phyloP scores from a whole-genome alignment of 1,140 invertebrate species.

The Penaeus indicus region DNA sequence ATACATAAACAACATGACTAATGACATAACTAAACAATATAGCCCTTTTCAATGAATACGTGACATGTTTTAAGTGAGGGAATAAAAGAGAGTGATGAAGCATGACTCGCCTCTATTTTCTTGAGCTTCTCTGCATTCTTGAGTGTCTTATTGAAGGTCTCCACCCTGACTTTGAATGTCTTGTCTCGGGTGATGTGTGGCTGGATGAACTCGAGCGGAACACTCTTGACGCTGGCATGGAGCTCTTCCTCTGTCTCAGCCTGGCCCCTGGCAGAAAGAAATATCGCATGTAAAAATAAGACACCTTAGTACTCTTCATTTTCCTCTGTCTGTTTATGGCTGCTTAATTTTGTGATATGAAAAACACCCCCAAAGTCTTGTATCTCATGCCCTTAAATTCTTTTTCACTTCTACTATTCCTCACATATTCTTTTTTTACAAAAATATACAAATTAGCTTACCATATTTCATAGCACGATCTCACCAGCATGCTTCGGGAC shows the following conservation, averaged over 20 bases:
- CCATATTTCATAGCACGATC: slow-evolving; percentile 63
- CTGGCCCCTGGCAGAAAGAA: slow-evolving; percentile 44
- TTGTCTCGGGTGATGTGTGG: slow-evolving; percentile 48
- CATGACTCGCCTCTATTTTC: slow-evolving; percentile 53
- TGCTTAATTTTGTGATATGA: no score
- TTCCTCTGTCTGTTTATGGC: no score
- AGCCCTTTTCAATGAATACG: no score
- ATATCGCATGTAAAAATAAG: no score
- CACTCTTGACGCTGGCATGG: slow-evolving; percentile 44
- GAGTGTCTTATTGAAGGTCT: slow-evolving; percentile 55
- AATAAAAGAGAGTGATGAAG: no score
- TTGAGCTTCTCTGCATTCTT: slow-evolving; percentile 46
- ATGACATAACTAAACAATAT: neutral
- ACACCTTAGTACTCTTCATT: no score
- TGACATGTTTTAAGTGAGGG: no score
- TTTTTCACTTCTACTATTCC: neutral
- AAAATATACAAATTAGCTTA: slow-evolving; percentile 25
- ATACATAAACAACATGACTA: no score
- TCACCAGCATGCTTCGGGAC: slow-evolving; percentile 59
- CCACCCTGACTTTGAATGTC: slow-evolving; percentile 58
- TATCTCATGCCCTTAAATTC: no score
- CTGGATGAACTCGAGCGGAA: slow-evolving; percentile 43
- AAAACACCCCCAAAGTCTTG: no score
- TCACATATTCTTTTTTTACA: neutral
- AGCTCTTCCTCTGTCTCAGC: slow-evolving; percentile 47